A percentile compares a stretch with the other conserved stretches of the same genome.
Evolutionary conservation across 2,888 invertebrate genomes (phyloP).

Genomic region (Folsomia manolachei): DNA sequence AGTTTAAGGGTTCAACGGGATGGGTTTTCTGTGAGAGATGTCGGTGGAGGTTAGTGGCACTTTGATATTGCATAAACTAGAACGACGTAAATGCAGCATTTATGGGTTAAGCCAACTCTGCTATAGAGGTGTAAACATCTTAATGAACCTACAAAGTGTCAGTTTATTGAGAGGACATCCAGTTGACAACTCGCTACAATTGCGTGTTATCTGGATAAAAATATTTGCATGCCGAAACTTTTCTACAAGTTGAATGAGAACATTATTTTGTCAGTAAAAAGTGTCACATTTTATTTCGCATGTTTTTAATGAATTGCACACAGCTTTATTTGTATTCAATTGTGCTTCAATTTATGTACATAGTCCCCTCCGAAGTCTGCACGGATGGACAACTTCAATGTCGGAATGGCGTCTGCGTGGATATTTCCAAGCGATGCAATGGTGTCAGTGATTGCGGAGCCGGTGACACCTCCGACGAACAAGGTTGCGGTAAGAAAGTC

Average conservation of each 20-base stretch:
- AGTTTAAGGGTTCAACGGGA: constrained; percentile 33
- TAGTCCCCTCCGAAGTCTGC: constrained; percentile 34
- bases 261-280: too few relatives aligned
- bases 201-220: neutral
- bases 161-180: too few relatives aligned
- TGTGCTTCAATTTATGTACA: neutral
- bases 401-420: constrained; percentile 33
- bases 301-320: too few relatives aligned
- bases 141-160: too few relatives aligned
- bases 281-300: too few relatives aligned
- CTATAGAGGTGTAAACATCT: too few relatives aligned
- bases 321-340: neutral
- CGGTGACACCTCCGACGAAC: constrained; percentile 38
- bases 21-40: constrained; percentile 41
- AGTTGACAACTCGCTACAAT: too few relatives aligned
- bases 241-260: neutral
- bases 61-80: too few relatives aligned
- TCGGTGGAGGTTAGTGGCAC: constrained; percentile 46
- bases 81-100: too few relatives aligned
- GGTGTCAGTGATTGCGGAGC: constrained; percentile 27
- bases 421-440: constrained; percentile 32
- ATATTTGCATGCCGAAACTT: neutral
- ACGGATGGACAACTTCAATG: constrained; percentile 31
- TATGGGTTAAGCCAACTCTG: too few relatives aligned
- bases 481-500: constrained; percentile 33